Conservation (phyloP, 2,888 invertebrate genomes). For the Drosophila formosana region DNA sequence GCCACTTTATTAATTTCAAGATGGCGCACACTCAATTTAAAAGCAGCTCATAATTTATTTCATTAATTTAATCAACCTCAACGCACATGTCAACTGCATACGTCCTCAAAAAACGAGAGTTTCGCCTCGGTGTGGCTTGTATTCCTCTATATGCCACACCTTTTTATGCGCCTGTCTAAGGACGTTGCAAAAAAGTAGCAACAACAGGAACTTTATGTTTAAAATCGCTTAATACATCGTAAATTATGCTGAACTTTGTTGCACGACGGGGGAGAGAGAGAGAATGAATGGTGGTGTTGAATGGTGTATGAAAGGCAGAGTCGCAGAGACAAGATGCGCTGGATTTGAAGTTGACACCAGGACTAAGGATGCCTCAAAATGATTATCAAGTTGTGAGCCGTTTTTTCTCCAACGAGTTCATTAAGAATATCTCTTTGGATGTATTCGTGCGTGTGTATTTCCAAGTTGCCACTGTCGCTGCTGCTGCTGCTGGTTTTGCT, state of each 20-base stretch:
- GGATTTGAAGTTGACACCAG: conserved; percentile 51
- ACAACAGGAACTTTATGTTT: conserved; percentile 63
- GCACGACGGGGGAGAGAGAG: conserved; percentile 2
- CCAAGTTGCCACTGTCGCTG: conserved; percentile 11
- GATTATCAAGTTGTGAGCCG: conserved; percentile 60
- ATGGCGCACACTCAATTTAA: conserved; percentile 78
- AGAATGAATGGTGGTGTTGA: not conserved
- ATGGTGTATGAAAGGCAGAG: conserved; percentile 11
- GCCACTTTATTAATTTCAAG: conserved; percentile 78
- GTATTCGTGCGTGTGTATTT: conserved; percentile 26
- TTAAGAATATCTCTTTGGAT: conserved; percentile 34
- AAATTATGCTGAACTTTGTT: conserved; percentile 67
- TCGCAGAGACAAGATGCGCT: conserved; percentile 24
- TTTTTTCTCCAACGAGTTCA: conserved; percentile 48
- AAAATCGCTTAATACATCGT: conserved; percentile 81
- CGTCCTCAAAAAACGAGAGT: conserved; percentile 28
- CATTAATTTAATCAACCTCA: conserved; percentile 80
- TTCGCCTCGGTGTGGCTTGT: not conserved
- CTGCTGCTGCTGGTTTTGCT: not conserved
- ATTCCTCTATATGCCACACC: conserved; percentile 59
- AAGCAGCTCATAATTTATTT: conserved; percentile 77
- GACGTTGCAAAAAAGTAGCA: conserved; percentile 49
- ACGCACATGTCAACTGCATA: conserved; percentile 78
- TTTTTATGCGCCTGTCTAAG: conserved; percentile 43
- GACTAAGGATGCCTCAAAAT: conserved; percentile 22